A percentile compares a stretch with the other conserved stretches of the same genome.
phyloP scores from a whole-genome alignment of 1,140 invertebrate genomes.

The Arctopsyche grandis region DNA sequence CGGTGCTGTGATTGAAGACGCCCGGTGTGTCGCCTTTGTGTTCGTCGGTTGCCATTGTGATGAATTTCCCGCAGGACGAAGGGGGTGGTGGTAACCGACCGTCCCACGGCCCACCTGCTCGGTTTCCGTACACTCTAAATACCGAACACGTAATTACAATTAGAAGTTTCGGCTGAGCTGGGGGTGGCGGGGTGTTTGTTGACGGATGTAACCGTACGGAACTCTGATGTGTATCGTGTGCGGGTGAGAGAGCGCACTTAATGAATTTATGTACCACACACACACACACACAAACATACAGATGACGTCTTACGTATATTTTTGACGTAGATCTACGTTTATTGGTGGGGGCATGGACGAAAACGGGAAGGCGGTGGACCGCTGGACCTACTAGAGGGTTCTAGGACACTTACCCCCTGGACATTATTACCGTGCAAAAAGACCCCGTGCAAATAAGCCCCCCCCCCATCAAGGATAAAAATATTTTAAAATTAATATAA shows the following conservation, averaged over 20 bases:
- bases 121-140: conserved; percentile 32
- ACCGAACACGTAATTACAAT: conserved; percentile 47
- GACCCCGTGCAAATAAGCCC: too few relatives aligned
- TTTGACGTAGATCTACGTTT: too few relatives aligned
- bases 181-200: conserved; percentile 24
- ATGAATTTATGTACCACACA: conserved; percentile 5
- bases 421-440: too few relatives aligned
- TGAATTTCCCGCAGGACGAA: background rate
- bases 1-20: too few relatives aligned
- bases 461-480: too few relatives aligned
- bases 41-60: background rate
- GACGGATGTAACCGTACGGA: conserved; percentile 38
- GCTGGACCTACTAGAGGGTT: too few relatives aligned
- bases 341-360: too few relatives aligned
- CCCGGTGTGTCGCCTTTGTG: background rate
- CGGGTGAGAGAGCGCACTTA: background rate
- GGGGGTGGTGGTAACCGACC: background rate
- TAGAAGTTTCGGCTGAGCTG: conserved; percentile 31
- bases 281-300: background rate
- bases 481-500: too few relatives aligned
- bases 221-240: conserved; percentile 7
- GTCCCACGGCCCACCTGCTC: conserved; percentile 3
- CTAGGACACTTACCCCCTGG: too few relatives aligned
- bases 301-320: background rate
- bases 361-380: too few relatives aligned